Percentiles rank a stretch among this genome's conserved stretches.
These are phyloP conservation scores for Dipus sagitta DNA, from an alignment of 2,797 vertebrate species.

Conservation along the genomic window DNA sequence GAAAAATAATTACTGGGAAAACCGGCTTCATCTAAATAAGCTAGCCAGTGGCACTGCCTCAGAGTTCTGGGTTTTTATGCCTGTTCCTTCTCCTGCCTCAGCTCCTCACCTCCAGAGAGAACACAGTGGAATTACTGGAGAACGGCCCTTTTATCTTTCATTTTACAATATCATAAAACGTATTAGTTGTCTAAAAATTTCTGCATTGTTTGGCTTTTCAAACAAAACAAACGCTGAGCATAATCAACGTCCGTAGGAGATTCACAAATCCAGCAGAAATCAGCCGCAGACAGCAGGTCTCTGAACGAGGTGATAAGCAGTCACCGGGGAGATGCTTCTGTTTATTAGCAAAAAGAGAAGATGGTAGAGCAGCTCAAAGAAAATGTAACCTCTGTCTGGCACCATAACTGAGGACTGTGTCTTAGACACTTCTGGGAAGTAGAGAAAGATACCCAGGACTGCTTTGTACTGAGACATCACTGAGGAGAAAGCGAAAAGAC, in stretches of 20 bases:
- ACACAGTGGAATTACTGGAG: not conserved
- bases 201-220: constrained; percentile 43
- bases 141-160: not conserved
- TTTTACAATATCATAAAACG: constrained; percentile 17
- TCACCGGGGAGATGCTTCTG: not conserved
- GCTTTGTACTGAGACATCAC: not conserved
- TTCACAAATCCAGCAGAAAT: not conserved
- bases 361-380: not conserved
- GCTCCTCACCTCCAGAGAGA: constrained; percentile 20
- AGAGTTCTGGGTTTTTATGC: constrained; percentile 2
- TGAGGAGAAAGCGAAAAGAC: not conserved
- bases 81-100: not conserved
- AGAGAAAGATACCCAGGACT: not conserved
- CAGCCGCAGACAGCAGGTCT: not conserved
- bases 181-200: constrained; percentile 16
- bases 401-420: not conserved
- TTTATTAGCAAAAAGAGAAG: not conserved
- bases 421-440: constrained; percentile 18
- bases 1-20: not conserved
- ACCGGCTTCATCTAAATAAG: constrained; percentile 15
- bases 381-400: not conserved
- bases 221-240: not conserved
- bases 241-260: not conserved
- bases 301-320: not conserved
- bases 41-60: not conserved